These are phyloP conservation scores for Sitta europaea DNA, from an alignment of 2,113 vertebrate species.

Conservation along the genomic window DNA sequence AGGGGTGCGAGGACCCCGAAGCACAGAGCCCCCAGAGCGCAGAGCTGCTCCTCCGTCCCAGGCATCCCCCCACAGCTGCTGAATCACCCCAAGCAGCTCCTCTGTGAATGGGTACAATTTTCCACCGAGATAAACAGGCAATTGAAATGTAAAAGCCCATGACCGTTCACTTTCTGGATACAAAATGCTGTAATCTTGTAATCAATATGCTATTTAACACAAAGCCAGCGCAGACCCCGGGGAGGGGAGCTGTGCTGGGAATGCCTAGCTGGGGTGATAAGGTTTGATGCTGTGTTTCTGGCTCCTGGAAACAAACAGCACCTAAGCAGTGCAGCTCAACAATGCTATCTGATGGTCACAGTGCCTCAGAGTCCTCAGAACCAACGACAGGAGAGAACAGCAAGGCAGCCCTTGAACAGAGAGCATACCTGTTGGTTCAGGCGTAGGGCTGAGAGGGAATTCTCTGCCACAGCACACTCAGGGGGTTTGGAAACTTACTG, in stretches of 20 bases:
- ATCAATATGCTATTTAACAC: constrained; percentile 57
- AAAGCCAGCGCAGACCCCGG: not conserved
- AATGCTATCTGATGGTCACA: constrained; percentile 14
- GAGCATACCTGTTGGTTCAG: not conserved
- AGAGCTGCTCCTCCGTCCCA: not conserved
- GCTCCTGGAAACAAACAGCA: not conserved
- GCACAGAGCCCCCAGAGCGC: not conserved
- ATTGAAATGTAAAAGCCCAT: constrained; percentile 29
- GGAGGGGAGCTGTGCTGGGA: not conserved
- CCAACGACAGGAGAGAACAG: not conserved
- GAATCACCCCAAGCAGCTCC: not conserved
- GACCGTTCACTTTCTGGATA: not conserved
- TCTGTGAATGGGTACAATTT: not conserved
- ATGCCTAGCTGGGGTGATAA: not conserved
- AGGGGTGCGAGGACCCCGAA: not conserved
- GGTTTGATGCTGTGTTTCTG: not conserved
- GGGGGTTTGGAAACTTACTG: not conserved
- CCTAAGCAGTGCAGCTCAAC: not conserved
- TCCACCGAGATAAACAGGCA: constrained; percentile 21
- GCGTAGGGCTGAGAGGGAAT: accelerated
- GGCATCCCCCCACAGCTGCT: not conserved
- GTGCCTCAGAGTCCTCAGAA: not conserved
- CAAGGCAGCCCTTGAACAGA: not conserved
- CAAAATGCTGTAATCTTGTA: constrained; percentile 41
- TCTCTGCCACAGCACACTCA: not conserved